Base-by-base conservation (phyloP, 1,140 invertebrate species). In the Lepidostoma basale region DNA sequence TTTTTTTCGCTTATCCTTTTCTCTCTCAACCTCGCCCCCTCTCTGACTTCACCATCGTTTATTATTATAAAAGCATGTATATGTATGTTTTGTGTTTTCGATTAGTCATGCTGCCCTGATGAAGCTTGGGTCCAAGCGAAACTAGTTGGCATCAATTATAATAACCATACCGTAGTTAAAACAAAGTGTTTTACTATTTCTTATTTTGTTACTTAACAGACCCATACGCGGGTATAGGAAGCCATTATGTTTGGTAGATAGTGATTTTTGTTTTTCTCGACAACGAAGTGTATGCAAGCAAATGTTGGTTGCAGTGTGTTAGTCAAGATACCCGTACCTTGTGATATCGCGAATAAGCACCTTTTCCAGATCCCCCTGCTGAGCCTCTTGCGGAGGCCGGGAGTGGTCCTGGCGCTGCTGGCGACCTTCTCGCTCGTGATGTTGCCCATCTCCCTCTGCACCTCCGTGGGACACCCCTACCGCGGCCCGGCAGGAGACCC, bases 381-480 rank as follows among this genome's bases (percentile, higher is more conserved):
- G 54, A 62, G 22, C 12, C 44, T 72, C 2, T 45, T 72, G 16
- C 62, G 62, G 39, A 68, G 44, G 25, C 70, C 67, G 10, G 28
- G 16, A 10, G 12, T 65, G 9, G 66, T 68, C 0, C 45, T 68
- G 28, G 18, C 18, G 25, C 25, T 72, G 1, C 39, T 72, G 20
- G 16, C 22, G 9, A 2, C 12, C 2, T 66, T 72, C 26, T 54
- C 54, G 2, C 23, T 72, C 18, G 12, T 68, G n/a, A 68, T 65
- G 52, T 22, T 72, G 6, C 63, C 67, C 1, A 8, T 72, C 16
- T 16, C 70, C 23, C 39, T 72, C 3, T 44, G 30, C 33, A 62
- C 70, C 20, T 16, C 12, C 3, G 36, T 72, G 6, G 70, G 70
- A 18, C 52, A 65, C 14, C 70, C 70, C 10, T 72, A 72, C 45